Base-by-base conservation (phyloP, 2,888 invertebrate genomes). In the Macaria notata region DNA sequence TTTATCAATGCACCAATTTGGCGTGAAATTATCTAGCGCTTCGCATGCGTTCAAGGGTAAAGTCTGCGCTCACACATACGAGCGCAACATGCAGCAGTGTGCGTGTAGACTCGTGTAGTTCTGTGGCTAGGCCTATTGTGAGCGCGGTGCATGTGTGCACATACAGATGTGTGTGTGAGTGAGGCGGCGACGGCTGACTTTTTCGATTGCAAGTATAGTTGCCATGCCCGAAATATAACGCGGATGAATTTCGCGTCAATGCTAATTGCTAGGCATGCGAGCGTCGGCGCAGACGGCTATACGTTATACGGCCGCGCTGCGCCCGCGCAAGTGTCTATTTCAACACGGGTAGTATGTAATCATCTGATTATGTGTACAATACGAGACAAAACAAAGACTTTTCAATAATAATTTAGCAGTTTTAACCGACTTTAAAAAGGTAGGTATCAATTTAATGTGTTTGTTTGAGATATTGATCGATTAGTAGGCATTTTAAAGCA, bases 1-100 rank as follows among this genome's bases (percentile, higher is more conserved):
- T 87, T 89, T 88, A 88, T 89, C 86, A 86, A 88, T 85, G 84
- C 88, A 88, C 83, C 83, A 86, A 86, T 86, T 87, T 76, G 75
- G 79, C 70, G 77, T 62, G 71, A 76, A 79, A 83, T 84, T 83
- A 84, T 86, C 84, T 86, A 86, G 80, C 80, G 81, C 78, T 83
- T 83, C 86, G 83, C 80, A 84, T 80, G 80, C 83, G 84, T 79
- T 87, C 89, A 90, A 89, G 90, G 90, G 88, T 86, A 89, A 86
- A 84, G 81, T 84, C 85, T 85, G 80, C 78, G 83, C 76, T 79
- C 82, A 82, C 85, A 76, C 82, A 83, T 81, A 80, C 80, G 72
- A 70, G 69, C 71, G 73, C 76, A 70, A 66, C 68, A 64, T 66
- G 62, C 67, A 67, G 41, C 4, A 72, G 79, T 79, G 59, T 78